Percentiles rank a stretch among this genome's conserved stretches.
Conservation (phyloP, 92 coral and sea anemone species). For the Zoanthus solanderi region DNA sequence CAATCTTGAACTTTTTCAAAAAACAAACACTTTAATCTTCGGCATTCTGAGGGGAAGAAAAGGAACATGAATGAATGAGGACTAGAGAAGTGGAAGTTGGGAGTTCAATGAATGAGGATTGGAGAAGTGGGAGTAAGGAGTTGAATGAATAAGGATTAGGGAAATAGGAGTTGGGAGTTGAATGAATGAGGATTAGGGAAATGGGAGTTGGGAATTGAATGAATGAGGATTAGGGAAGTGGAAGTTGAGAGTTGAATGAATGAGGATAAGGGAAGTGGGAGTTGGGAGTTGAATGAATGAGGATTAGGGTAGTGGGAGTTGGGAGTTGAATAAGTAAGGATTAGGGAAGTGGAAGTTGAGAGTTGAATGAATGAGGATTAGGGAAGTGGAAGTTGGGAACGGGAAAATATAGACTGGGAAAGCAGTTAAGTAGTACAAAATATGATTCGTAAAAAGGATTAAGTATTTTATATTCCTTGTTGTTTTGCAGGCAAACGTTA, state of each 20-base stretch:
- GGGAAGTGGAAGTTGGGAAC: too few species aligned
- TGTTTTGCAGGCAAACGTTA: conserved; percentile 65
- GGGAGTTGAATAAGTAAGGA: too few species aligned
- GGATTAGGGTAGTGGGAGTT: too few species aligned
- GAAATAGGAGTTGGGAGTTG: neutral
- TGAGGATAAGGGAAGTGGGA: neutral
- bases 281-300: too few species aligned
- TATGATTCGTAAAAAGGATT: neutral
- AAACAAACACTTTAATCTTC: neutral
- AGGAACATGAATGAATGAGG: neutral
- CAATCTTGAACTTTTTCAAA: neutral
- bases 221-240: neutral
- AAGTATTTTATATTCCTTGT: neutral
- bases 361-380: too few species aligned
- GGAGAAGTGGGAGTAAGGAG: neutral
- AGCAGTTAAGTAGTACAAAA: too few species aligned
- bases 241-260: neutral
- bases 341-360: too few species aligned
- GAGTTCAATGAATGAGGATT: neutral
- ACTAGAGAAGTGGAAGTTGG: neutral
- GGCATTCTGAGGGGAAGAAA: neutral
- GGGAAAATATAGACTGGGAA: too few species aligned
- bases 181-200: neutral
- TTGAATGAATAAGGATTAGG: neutral
- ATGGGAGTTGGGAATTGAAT: neutral